A percentile compares a stretch with the other conserved stretches of the same genome.
These are phyloP conservation scores for Anhinga anhinga DNA, from an alignment of 2,113 vertebrate genomes.

Conservation along the genomic window DNA sequence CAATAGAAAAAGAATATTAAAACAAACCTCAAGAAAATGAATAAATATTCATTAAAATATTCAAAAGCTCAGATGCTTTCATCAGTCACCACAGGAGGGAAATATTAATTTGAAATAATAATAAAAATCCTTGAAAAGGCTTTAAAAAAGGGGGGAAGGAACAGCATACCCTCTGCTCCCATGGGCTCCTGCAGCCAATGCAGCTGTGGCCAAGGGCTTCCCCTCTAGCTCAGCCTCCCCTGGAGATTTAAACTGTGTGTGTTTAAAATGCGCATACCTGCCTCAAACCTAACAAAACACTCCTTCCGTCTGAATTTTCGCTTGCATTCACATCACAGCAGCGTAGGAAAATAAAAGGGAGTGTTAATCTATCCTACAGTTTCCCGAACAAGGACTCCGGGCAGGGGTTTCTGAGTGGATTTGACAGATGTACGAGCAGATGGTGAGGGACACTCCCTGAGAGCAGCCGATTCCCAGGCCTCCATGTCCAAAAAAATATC, in stretches of 20 bases:
- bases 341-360: background rate
- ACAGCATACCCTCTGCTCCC: background rate
- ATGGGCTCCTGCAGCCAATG: background rate
- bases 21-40: background rate
- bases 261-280: background rate
- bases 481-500: slow-evolving; percentile 30
- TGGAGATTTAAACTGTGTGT: background rate
- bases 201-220: background rate
- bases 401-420: slow-evolving; percentile 38
- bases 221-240: background rate
- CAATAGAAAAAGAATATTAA: background rate
- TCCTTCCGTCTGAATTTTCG: background rate
- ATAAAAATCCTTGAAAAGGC: background rate
- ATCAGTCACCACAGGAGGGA: slow-evolving; percentile 4
- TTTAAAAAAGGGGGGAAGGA: background rate
- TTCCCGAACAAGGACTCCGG: background rate
- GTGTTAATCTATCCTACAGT: slow-evolving; percentile 39
- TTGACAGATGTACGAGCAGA: slow-evolving; percentile 53
- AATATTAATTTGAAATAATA: slow-evolving; percentile 15
- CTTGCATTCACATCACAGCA: background rate
- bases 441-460: slow-evolving; percentile 41
- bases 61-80: background rate
- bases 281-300: background rate
- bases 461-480: slow-evolving; percentile 35
- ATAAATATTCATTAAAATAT: background rate